Conservation (phyloP, 2,888 invertebrate genomes). For the Tupiocoris notatus region DNA sequence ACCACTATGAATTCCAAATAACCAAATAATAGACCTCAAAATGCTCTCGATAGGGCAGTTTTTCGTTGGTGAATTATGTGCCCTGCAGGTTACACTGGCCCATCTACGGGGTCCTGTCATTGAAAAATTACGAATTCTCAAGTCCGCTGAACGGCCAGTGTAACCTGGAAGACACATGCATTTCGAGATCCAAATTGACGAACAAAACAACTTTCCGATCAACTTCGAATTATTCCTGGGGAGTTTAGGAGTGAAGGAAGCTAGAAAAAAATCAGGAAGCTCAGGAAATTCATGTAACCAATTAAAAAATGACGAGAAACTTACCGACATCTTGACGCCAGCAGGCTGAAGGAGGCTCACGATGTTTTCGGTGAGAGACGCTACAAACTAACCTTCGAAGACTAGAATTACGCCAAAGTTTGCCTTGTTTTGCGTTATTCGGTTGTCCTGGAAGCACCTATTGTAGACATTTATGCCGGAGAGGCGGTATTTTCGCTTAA, state of each 20-base stretch:
- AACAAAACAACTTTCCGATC: neutral
- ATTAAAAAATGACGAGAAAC: neutral
- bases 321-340: neutral
- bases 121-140: neutral
- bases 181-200: neutral
- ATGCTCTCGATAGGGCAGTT: neutral
- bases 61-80: neutral
- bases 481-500: neutral
- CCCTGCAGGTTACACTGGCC: neutral
- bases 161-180: neutral
- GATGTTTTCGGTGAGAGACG: too few relatives aligned
- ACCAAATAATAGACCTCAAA: too few relatives aligned
- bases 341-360: neutral
- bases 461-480: neutral
- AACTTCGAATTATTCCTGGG: neutral
- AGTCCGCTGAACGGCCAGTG: neutral
- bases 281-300: neutral
- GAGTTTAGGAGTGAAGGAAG: too few relatives aligned
- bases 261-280: neutral
- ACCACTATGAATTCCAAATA: too few relatives aligned
- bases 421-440: neutral
- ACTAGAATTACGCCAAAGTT: neutral
- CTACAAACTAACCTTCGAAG: too few relatives aligned
- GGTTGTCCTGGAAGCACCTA: neutral
- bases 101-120: neutral